phyloP scores from a whole-genome alignment of 92 coral and sea anemone species.

The Bergia sp. region DNA sequence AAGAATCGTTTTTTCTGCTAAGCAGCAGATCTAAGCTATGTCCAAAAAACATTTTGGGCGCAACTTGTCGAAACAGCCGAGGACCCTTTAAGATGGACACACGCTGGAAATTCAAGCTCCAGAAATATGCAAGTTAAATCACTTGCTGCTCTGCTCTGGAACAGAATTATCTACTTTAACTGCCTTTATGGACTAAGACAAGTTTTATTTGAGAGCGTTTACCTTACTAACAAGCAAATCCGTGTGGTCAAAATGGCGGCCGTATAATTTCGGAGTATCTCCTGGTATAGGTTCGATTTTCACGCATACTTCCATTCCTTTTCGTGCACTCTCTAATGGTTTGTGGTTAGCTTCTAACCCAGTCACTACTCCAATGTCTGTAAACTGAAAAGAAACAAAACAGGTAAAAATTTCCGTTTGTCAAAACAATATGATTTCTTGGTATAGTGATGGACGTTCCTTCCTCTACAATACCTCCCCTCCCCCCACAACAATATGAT shows the following conservation, averaged over 20 bases:
- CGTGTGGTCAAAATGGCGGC: slow-evolving; percentile 96
- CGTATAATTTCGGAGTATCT: slow-evolving; percentile 95
- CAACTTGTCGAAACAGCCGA: too few relatives aligned
- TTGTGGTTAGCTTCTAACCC: slow-evolving; percentile 98
- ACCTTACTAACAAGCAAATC: slow-evolving; percentile 94
- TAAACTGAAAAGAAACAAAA: slow-evolving; percentile 55
- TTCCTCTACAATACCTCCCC: neutral
- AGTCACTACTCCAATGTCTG: slow-evolving; percentile 86
- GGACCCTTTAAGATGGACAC: too few relatives aligned
- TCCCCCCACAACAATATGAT: neutral
- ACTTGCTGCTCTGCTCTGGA: too few relatives aligned
- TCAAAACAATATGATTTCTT: neutral
- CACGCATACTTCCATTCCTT: slow-evolving; percentile 97
- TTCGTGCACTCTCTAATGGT: slow-evolving; percentile 77
- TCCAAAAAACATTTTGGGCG: too few relatives aligned
- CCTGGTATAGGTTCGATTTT: slow-evolving; percentile 94
- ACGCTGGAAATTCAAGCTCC: too few relatives aligned
- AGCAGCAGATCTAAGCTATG: too few relatives aligned
- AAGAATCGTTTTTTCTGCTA: too few relatives aligned
- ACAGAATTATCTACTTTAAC: too few relatives aligned
- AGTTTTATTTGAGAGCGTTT: slow-evolving; percentile 27
- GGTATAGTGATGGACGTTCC: too few relatives aligned
- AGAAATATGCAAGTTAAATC: too few relatives aligned
- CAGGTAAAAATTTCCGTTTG: neutral
- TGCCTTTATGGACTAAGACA: too few relatives aligned